Percentiles rank a stretch among this genome's conserved stretches.
phyloP scores from a whole-genome alignment of 2,113 vertebrate genomes.

The Neogobius melanostomus region DNA sequence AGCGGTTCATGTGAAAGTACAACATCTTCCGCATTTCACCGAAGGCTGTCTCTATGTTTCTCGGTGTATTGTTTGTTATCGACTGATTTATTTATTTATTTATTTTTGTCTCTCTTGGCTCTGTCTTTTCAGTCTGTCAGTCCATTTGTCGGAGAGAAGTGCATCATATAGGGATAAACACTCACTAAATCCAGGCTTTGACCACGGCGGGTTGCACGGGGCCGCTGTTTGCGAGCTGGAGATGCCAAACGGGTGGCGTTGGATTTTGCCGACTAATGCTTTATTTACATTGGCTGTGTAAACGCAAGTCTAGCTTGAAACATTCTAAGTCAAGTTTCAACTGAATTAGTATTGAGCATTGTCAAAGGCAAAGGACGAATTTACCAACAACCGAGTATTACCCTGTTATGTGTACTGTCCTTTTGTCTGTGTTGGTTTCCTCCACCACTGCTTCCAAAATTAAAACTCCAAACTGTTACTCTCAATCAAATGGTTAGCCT shows the following conservation, averaged over 20 bases:
- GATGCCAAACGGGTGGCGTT: constrained; percentile 15
- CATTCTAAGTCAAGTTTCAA: background rate
- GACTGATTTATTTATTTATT: constrained; percentile 59
- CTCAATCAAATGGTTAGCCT: no score
- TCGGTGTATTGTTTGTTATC: constrained; percentile 59
- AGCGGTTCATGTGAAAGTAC: constrained; percentile 96
- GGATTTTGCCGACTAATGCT: background rate
- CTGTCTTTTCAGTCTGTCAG: constrained; percentile 49
- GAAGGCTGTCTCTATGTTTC: constrained; percentile 82
- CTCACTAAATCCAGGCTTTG: constrained; percentile 20
- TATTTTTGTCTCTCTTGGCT: constrained; percentile 45
- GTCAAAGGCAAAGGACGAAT: background rate
- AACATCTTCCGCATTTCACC: constrained; percentile 87
- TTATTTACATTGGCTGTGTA: background rate
- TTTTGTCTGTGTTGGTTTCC: no score
- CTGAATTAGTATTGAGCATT: no score
- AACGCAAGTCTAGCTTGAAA: background rate
- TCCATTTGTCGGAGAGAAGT: constrained; percentile 43
- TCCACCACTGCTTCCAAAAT: no score
- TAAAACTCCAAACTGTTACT: no score
- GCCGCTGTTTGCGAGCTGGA: constrained; percentile 36
- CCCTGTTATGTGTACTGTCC: no score
- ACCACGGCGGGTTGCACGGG: constrained; percentile 35
- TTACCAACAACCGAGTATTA: background rate
- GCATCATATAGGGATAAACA: constrained; percentile 20